Evolutionary conservation across 1,140 invertebrate species (phyloP).

Genomic region (Lerema accius): DNA sequence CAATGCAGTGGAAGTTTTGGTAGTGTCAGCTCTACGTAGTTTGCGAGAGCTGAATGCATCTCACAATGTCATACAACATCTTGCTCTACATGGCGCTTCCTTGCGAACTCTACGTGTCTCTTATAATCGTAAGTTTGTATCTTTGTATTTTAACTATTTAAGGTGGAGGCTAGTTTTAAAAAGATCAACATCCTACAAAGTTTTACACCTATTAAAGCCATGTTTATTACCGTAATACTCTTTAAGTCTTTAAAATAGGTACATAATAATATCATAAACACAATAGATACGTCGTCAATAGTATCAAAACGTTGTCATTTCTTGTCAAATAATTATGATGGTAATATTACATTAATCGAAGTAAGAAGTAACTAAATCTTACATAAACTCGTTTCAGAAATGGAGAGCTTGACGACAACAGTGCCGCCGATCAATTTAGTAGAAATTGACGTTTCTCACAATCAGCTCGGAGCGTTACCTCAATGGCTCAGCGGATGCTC

Average conservation of each 20-base stretch:
- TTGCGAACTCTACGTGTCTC: conserved; percentile 59
- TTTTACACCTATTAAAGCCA: too few species aligned
- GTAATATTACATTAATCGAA: neutral
- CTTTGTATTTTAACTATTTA: neutral
- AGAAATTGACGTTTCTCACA: conserved; percentile 90
- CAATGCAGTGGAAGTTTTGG: conserved; percentile 87
- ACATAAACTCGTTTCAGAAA: conserved; percentile 81
- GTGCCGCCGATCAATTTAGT: conserved; percentile 87
- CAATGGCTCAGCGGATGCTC: conserved; percentile 90
- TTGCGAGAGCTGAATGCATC: conserved; percentile 86
- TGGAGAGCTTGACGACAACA: conserved; percentile 86
- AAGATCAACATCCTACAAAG: too few species aligned
- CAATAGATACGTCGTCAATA: too few species aligned
- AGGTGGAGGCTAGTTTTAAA: too few species aligned
- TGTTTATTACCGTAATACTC: too few species aligned
- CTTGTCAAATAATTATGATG: too few species aligned
- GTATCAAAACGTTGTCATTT: too few species aligned
- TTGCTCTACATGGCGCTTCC: conserved; percentile 84
- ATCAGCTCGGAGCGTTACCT: conserved; percentile 88
- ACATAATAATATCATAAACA: too few species aligned
- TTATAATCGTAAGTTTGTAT: conserved; percentile 62
- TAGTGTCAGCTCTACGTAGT: conserved; percentile 85
- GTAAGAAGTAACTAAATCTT: conserved; percentile 2
- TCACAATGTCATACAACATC: conserved; percentile 85
- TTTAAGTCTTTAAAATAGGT: too few species aligned